These are phyloP conservation scores for Germaria angustata DNA, from an alignment of 2,888 invertebrate genomes.

Conservation along the genomic window DNA sequence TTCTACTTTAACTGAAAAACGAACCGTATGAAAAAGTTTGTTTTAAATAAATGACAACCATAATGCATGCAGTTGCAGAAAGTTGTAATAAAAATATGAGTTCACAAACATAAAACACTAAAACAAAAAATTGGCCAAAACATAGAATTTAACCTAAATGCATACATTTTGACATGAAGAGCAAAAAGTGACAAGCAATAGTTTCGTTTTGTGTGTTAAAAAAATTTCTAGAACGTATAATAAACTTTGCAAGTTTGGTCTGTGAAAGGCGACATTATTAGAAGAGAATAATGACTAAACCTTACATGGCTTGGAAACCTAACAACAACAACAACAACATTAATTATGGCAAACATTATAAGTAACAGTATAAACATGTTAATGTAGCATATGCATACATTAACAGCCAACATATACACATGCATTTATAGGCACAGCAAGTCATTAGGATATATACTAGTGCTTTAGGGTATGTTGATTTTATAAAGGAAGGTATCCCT, in stretches of 20 bases:
- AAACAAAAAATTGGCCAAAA: neutral
- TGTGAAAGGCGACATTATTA: neutral
- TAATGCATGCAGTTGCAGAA: neutral
- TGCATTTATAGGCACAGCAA: neutral
- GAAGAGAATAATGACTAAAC: neutral
- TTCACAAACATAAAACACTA: neutral
- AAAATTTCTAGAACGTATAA: neutral
- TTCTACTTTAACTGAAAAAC: too few species aligned
- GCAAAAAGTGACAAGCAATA: neutral
- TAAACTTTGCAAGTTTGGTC: constrained; percentile 29
- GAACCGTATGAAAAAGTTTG: neutral
- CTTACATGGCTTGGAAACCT: neutral
- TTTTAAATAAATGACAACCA: neutral
- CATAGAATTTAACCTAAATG: constrained; percentile 46
- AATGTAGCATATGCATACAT: neutral
- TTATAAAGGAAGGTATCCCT: neutral
- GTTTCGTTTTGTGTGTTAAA: constrained; percentile 4
- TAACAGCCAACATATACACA: neutral
- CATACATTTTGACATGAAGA: constrained; percentile 20
- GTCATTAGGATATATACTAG: neutral
- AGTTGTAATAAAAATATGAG: constrained; percentile 21
- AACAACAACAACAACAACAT: constrained; percentile 22
- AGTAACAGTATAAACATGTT: neutral
- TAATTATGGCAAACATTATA: constrained; percentile 38
- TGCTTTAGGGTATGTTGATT: neutral